These are phyloP conservation scores for Tamias sibiricus DNA, from an alignment of 2,113 vertebrate genomes.

Conservation along the genomic window DNA sequence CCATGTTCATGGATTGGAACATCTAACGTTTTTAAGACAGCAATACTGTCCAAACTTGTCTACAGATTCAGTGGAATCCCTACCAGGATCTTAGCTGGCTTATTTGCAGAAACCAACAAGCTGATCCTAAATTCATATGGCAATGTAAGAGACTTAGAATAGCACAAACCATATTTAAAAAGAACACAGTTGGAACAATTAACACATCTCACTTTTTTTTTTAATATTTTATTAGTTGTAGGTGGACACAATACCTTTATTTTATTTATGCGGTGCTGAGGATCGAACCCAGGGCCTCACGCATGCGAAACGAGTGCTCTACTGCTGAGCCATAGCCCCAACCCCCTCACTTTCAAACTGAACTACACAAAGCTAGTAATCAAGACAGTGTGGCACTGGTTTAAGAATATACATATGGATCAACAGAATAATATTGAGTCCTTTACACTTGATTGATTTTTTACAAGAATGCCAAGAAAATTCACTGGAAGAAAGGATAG, in stretches of 20 bases:
- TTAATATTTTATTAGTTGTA: too few relatives aligned
- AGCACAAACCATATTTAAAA: background rate
- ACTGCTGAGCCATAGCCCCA: too few relatives aligned
- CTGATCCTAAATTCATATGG: background rate
- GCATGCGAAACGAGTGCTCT: too few relatives aligned
- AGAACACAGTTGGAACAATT: background rate
- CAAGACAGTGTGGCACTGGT: background rate
- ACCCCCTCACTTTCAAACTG: background rate
- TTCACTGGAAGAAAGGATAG: background rate
- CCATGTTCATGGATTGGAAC: background rate
- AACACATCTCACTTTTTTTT: background rate
- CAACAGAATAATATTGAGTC: background rate
- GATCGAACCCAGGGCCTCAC: too few relatives aligned
- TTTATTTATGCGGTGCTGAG: too few relatives aligned
- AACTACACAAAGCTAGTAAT: background rate
- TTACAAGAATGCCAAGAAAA: conserved; percentile 4
- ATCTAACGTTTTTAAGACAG: background rate
- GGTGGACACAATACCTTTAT: too few relatives aligned
- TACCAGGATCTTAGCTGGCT: background rate
- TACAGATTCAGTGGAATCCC: background rate
- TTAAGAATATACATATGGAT: background rate
- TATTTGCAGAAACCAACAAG: background rate
- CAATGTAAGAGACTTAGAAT: background rate
- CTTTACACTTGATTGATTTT: background rate
- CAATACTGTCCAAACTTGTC: background rate